These are phyloP conservation scores for Watsonalla binaria DNA, from an alignment of 2,888 invertebrate genomes.

Conservation along the genomic window DNA sequence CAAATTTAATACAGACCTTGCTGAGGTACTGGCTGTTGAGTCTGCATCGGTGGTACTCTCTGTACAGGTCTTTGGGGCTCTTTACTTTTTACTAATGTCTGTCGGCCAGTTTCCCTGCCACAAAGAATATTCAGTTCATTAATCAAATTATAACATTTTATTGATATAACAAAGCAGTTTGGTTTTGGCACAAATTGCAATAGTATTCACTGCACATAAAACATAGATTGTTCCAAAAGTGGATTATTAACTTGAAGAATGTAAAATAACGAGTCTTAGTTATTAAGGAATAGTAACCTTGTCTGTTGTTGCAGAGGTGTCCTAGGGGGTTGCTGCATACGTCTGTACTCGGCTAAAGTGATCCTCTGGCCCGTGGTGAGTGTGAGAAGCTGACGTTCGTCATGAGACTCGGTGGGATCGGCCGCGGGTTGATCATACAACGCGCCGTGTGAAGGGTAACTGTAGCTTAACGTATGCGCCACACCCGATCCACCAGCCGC, in stretches of 20 bases:
- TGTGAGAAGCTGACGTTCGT: slow-evolving; percentile 62
- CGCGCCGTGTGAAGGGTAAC: slow-evolving; percentile 33
- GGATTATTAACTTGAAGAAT: too few relatives aligned
- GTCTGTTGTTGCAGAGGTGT: slow-evolving; percentile 43
- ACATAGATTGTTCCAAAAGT: too few relatives aligned
- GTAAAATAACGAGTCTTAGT: too few relatives aligned
- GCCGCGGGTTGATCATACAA: slow-evolving; percentile 40
- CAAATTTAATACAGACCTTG: slow-evolving; percentile 27
- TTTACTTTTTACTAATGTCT: slow-evolving; percentile 69
- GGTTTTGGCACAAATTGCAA: too few relatives aligned
- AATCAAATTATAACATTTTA: too few relatives aligned
- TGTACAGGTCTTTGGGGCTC: slow-evolving; percentile 69
- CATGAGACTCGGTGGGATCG: slow-evolving; percentile 28
- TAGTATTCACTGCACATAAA: too few relatives aligned
- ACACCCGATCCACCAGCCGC: slow-evolving; percentile 51
- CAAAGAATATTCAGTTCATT: background rate
- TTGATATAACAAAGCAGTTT: too few relatives aligned
- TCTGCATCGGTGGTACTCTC: slow-evolving; percentile 69
- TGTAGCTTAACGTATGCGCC: slow-evolving; percentile 31
- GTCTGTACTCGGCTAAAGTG: slow-evolving; percentile 66
- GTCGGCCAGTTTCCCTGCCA: slow-evolving; percentile 60
- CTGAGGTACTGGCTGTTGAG: slow-evolving; percentile 49
- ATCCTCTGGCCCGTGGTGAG: slow-evolving; percentile 64
- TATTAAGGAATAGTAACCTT: background rate
- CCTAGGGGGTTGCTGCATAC: slow-evolving; percentile 53